Evolutionary conservation across 2,888 invertebrate species (phyloP).

Genomic region (Hololepta plana): DNA sequence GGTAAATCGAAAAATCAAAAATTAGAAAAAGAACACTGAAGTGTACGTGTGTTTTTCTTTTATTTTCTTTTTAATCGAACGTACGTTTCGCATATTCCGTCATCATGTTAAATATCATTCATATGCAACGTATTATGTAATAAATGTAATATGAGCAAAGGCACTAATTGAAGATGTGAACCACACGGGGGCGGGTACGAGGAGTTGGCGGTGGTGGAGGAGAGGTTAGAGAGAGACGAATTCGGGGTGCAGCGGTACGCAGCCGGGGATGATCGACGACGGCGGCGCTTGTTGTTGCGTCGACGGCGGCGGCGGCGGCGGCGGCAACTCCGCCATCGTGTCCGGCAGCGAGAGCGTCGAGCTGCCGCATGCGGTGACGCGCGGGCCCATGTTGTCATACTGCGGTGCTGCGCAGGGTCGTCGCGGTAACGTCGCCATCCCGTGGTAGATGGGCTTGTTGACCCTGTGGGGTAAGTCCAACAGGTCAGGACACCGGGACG

Average conservation of each 20-base stretch:
- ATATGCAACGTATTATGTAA: too few relatives aligned
- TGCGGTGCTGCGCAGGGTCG: conserved; percentile 39
- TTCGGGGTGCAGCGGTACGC: conserved; percentile 34
- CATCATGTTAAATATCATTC: too few relatives aligned
- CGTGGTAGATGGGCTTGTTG: conserved; percentile 24
- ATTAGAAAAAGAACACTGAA: too few relatives aligned
- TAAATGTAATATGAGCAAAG: conserved; percentile 23
- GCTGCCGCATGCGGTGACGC: conserved; percentile 76
- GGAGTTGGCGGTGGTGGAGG: not conserved
- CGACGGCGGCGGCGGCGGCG: conserved; percentile 36
- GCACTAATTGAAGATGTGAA: conserved; percentile 30
- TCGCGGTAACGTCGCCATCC: conserved; percentile 26
- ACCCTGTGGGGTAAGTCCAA: conserved; percentile 47
- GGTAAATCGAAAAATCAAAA: too few relatives aligned
- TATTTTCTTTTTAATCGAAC: too few relatives aligned
- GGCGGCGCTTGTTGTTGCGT: conserved; percentile 31
- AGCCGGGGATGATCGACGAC: conserved; percentile 39
- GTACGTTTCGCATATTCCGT: too few relatives aligned
- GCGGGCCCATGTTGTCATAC: conserved; percentile 81
- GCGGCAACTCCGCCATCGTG: conserved; percentile 24
- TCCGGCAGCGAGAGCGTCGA: conserved; percentile 71
- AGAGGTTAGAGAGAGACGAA: conserved; percentile 31
- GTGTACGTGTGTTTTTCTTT: too few relatives aligned
- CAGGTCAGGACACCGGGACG: conserved; percentile 64
- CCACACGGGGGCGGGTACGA: conserved; percentile 19